Conservation (phyloP, 2,797 vertebrate species). For the Helicolenus hilgendorfi region DNA sequence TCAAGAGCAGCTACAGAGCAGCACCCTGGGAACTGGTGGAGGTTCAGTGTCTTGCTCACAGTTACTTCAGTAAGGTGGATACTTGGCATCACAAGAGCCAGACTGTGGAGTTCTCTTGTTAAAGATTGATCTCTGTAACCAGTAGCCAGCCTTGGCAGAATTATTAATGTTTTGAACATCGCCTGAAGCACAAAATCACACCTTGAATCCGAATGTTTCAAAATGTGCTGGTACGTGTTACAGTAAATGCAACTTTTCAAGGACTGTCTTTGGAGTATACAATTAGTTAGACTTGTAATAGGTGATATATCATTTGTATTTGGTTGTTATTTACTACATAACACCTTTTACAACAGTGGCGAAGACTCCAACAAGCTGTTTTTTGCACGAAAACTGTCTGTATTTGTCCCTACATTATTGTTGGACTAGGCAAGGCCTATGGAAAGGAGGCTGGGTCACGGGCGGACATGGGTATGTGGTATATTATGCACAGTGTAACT, state of each 20-base stretch:
- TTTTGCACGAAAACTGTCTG: not conserved
- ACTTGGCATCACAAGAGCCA: not conserved
- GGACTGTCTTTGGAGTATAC: not conserved
- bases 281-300: not conserved
- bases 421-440: not conserved
- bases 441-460: too few species aligned
- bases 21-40: not conserved
- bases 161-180: conserved; percentile 18
- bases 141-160: not conserved
- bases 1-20: conserved; percentile 1
- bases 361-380: not conserved
- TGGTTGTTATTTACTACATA: not conserved
- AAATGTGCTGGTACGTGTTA: not conserved
- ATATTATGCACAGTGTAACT: too few species aligned
- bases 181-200: conserved; percentile 7
- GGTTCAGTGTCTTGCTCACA: not conserved
- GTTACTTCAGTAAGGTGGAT: conserved; percentile 6
- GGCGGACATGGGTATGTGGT: too few species aligned
- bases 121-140: conserved; percentile 6
- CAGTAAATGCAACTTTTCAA: not conserved
- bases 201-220: not conserved
- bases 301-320: not conserved
- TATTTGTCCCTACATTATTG: not conserved
- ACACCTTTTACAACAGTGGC: not conserved
- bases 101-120: conserved; percentile 3